Percentiles rank a stretch among this genome's conserved stretches.
Conservation (phyloP, 2,888 invertebrate genomes). For the Chymomyza caudatula region DNA sequence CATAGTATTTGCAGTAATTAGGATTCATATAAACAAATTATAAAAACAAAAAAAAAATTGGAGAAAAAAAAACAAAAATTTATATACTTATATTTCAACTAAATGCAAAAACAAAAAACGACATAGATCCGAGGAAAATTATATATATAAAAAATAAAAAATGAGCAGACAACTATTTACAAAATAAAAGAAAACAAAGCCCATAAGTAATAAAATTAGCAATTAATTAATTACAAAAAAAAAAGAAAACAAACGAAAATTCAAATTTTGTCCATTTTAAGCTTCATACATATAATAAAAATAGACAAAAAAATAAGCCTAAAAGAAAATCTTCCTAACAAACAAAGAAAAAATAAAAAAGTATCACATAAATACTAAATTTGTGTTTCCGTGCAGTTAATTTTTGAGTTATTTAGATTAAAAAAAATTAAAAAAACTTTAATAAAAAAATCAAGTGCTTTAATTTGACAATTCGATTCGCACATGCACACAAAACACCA, state of each 20-base stretch:
- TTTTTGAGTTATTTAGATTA: constrained; percentile 12
- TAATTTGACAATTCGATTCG: constrained; percentile 32
- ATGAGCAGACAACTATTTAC: constrained; percentile 49
- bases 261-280: constrained; percentile 65
- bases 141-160: constrained; percentile 31
- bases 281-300: constrained; percentile 50
- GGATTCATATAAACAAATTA: constrained; percentile 32
- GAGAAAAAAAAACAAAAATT: constrained; percentile 25
- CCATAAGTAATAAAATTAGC: constrained; percentile 21
- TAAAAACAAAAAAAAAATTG: constrained; percentile 24
- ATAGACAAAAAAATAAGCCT: constrained; percentile 35
- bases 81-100: constrained; percentile 29
- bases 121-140: constrained; percentile 25
- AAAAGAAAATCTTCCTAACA: constrained; percentile 58
- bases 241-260: constrained; percentile 12
- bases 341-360: constrained; percentile 27
- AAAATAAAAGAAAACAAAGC: constrained; percentile 32
- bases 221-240: constrained; percentile 26
- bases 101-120: constrained; percentile 26
- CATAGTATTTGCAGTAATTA: constrained; percentile 50
- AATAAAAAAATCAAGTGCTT: constrained; percentile 26
- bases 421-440: constrained; percentile 1
- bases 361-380: constrained; percentile 17
- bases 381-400: constrained; percentile 21
- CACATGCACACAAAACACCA: constrained; percentile 27